Base-by-base conservation (phyloP, 2,888 invertebrate genomes). In the Anthrax anthrax region DNA sequence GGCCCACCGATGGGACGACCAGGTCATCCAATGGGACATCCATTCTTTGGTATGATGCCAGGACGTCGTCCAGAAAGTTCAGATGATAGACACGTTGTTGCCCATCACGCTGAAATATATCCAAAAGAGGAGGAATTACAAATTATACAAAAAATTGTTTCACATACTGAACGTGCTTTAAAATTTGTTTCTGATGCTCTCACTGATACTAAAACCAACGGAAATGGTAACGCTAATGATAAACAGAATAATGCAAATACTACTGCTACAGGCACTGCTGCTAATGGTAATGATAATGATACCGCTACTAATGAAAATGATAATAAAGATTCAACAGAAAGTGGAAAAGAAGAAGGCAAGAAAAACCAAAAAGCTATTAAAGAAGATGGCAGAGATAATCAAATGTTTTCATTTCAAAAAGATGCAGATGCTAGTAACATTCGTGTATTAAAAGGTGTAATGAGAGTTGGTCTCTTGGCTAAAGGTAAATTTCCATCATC, bases 21-120 rank as follows among this genome's bases (percentile, higher is more conserved):
- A 12, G 59, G 57, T 10, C 68, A 67, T 5, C 69, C 68, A 32
- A 52, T 62, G 42, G 61, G 60, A 19, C 58, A 58, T 45, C 74
- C 74, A 39, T 72, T 72, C 64, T 75, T 72, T 61, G 73, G 76
- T 50, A 66, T 68, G 68, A 75, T 76, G 53, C 76, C 77, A 14
- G 77, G 78, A 41, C 77, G 92, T 18, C 79, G 90, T 43, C 84
- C 87, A 0, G 94, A 95, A 68, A 87, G 90, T n/a, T 82, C 84
- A 17, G 96, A 97, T 70, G 97, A 97, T 71, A 81, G 92, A 12
- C 95, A 96, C 71, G 90, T 96, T 48, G 80, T 91, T 65, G 84
- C 88, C 43, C 86, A 89, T 58, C 96, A 97, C 69, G 83, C 87
- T 0, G 85, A 85, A 52, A 91, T 98, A 57, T 95, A 94, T 73